Evolutionary conservation across 2,113 vertebrate species (phyloP).

Genomic region (Prunella fulvescens): DNA sequence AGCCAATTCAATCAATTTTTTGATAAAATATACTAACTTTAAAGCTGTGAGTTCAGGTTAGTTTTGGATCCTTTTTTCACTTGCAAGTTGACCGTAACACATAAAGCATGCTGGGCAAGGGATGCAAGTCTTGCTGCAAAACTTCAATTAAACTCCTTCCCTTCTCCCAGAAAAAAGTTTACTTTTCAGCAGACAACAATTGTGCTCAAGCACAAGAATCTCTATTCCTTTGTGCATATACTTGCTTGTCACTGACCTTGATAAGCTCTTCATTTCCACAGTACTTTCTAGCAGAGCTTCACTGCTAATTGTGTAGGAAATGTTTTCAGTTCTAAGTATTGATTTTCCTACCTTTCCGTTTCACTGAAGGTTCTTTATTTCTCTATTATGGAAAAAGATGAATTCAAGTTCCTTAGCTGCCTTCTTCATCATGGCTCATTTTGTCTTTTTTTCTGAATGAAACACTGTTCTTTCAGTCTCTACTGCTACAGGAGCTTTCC

Average conservation of each 20-base stretch:
- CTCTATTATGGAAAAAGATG: background rate
- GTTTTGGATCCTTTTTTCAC: background rate
- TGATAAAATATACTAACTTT: background rate
- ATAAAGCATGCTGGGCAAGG: fast-evolving
- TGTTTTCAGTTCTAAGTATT: background rate
- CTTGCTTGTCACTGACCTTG: background rate
- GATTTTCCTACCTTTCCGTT: background rate
- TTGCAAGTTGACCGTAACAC: background rate
- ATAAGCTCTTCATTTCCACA: background rate
- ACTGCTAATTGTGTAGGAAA: background rate
- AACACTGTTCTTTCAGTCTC: background rate
- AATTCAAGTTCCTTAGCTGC: background rate
- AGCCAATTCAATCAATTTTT: background rate
- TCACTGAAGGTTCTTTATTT: background rate
- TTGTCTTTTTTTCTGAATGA: background rate
- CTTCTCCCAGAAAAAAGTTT: background rate
- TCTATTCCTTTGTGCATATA: background rate
- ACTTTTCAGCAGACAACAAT: background rate
- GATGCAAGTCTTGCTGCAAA: background rate
- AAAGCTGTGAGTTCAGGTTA: background rate
- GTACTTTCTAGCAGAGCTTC: background rate
- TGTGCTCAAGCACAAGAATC: background rate
- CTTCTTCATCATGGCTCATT: background rate
- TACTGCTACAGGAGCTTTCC: background rate
- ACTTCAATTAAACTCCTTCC: background rate